These are phyloP conservation scores for Misgurnus mizolepis DNA, from an alignment of 2,113 vertebrate genomes.

Conservation along the genomic window DNA sequence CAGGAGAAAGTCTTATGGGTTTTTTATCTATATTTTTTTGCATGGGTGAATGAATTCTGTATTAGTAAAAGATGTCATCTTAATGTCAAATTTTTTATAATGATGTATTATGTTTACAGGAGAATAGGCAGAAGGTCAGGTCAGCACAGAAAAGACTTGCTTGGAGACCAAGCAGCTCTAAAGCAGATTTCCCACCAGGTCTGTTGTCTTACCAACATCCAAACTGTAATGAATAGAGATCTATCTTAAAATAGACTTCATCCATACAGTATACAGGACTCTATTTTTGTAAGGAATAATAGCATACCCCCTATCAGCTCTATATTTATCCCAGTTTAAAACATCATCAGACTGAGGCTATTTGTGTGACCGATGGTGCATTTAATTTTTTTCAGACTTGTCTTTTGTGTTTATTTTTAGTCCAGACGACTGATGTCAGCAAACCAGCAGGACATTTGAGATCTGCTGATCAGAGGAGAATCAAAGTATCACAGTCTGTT, in stretches of 20 bases:
- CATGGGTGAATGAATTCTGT: too few species aligned
- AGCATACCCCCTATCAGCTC: neutral
- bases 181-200: conserved; percentile 72
- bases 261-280: neutral
- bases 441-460: conserved; percentile 28
- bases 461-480: conserved; percentile 56
- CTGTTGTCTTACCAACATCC: conserved; percentile 4
- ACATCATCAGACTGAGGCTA: neutral
- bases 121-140: conserved; percentile 48
- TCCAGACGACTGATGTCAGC: conserved; percentile 54
- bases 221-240: neutral
- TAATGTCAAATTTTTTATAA: neutral
- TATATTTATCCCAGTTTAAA: neutral
- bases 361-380: neutral
- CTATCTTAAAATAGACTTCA: neutral
- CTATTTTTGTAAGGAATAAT: neutral
- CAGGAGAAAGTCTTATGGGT: too few species aligned
- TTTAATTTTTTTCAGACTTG: neutral
- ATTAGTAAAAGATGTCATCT: neutral
- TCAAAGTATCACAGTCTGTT: conserved; percentile 55
- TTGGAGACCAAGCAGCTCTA: conserved; percentile 66
- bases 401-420: conserved; percentile 54
- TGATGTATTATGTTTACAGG: conserved; percentile 62
- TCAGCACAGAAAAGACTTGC: conserved; percentile 37
- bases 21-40: too few species aligned